Conservation (phyloP, 30 jellyfish, hydroid and myxozoan genomes). For the Nemopilema nomurai region DNA sequence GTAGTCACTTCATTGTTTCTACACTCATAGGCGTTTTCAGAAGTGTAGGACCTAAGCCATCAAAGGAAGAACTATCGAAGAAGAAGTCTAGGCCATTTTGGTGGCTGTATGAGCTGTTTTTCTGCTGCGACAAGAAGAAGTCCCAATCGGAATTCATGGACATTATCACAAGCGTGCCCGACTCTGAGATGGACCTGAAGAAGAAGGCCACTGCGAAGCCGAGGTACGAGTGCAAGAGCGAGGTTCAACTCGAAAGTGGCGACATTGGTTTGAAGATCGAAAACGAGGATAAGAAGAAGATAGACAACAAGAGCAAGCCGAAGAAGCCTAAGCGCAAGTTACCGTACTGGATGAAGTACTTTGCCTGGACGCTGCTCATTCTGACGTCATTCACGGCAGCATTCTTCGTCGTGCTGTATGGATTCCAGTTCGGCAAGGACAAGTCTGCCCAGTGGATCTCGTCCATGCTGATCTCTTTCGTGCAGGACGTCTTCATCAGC, state of each 20-base stretch:
- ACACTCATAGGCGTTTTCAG: constrained; percentile 74
- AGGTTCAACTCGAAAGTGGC: constrained; percentile 44
- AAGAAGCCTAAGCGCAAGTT: constrained; percentile 69
- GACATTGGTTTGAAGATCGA: constrained; percentile 85
- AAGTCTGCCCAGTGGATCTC: constrained; percentile 94
- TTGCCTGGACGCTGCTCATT: constrained; percentile 86
- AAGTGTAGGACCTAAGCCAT: constrained; percentile 88
- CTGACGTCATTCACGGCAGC: constrained; percentile 92
- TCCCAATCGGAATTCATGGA: constrained; percentile 74
- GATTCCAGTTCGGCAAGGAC: constrained; percentile 92
- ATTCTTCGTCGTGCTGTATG: constrained; percentile 93
- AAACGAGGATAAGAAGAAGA: constrained; percentile 45
- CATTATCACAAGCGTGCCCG: constrained; percentile 73
- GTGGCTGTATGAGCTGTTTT: constrained; percentile 82
- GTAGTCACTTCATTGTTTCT: no score
- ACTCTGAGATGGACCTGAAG: constrained; percentile 58
- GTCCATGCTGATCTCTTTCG: constrained; percentile 79
- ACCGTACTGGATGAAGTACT: constrained; percentile 95
- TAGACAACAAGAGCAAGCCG: constrained; percentile 39
- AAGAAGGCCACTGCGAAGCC: constrained; percentile 35
- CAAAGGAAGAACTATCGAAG: constrained; percentile 74
- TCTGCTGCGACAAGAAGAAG: constrained; percentile 74
- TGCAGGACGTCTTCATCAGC: constrained; percentile 90
- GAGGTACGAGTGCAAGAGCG: constrained; percentile 20
- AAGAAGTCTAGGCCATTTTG: constrained; percentile 63